Evolutionary conservation across 2,797 vertebrate species (phyloP), one percentile per base, ranked within the genome.

Genomic region (Amblyraja radiata): DNA sequence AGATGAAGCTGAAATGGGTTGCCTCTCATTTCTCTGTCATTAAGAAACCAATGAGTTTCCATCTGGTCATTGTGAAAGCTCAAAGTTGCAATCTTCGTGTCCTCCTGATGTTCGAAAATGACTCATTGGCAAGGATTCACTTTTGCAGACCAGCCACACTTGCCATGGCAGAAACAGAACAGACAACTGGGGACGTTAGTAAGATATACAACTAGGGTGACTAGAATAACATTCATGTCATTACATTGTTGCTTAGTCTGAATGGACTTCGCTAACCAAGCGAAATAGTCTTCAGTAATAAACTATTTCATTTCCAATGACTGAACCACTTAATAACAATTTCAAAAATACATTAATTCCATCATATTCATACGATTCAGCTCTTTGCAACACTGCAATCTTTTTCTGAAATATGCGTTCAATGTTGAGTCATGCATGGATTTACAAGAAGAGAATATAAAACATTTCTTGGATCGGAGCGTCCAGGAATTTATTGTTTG

Each of bases 261-360:
- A 65, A 86, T 18, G 63, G 28, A 18, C 6, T 86, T 2, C 14
- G 13, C 28, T 63, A 86, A 86, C 61, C 83, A 65, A 32, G 14
- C 61, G 58, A 86, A 86, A 65, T 86, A 65, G 10, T 28, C 28
- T 86, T n/a, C 61, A 65, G 83, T 32, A 14, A 86, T 86, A 65
- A 86, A 86, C 16, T n/a, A 65, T 61, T 63, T 86, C 28, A 14
- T 65, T 61, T n/a, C 58, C 58, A 86, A 61, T 32, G 58, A 65
- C 28, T 63, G 58, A 86, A 32, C 32, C 58, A 86, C 83, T 86
- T 86, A 86, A 86, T 86, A 63, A 65, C 83, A 86, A 32, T 86
- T 86, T 86, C 61, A 63, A 86, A 86, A 86, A 14, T n/a, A 65
- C n/a, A 86, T 65, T 86, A 6, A 86, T 86, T 86, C 58, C 58